A percentile compares a stretch with the other conserved stretches of the same genome.
These are phyloP conservation scores for Eubasilissa splendida DNA, from an alignment of 2,888 invertebrate species.

Conservation along the genomic window DNA sequence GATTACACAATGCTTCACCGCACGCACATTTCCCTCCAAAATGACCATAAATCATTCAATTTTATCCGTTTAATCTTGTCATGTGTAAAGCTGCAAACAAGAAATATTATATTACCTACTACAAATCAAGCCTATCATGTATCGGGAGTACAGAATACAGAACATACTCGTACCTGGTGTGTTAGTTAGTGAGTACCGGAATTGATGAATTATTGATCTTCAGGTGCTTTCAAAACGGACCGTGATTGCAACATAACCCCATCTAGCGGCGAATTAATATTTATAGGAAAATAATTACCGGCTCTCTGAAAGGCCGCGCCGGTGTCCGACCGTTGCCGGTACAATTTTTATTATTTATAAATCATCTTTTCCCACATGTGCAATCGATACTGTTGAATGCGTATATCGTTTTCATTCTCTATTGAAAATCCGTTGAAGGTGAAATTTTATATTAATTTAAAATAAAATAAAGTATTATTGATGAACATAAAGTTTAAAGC, in stretches of 20 bases:
- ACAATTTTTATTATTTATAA: constrained; percentile 41
- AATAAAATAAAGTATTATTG: too few relatives aligned
- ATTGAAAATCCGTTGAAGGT: constrained; percentile 2
- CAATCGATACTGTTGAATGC: constrained; percentile 22
- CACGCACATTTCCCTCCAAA: too few relatives aligned
- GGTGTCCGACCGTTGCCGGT: constrained; percentile 28
- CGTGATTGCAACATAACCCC: constrained; percentile 36
- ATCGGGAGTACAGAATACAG: too few relatives aligned
- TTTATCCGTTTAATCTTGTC: too few relatives aligned
- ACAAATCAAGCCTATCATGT: too few relatives aligned
- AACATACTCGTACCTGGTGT: too few relatives aligned
- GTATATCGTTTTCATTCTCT: too few relatives aligned
- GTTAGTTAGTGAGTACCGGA: not conserved
- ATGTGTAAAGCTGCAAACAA: too few relatives aligned
- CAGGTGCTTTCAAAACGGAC: constrained; percentile 15
- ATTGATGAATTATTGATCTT: constrained; percentile 34
- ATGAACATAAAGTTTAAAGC: too few relatives aligned
- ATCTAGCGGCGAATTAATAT: constrained; percentile 37
- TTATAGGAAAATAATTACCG: constrained; percentile 46
- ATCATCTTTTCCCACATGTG: constrained; percentile 15
- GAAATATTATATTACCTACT: too few relatives aligned
- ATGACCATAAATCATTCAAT: too few relatives aligned
- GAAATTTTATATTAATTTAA: not conserved
- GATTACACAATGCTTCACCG: too few relatives aligned
- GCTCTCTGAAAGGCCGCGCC: constrained; percentile 14